These are phyloP conservation scores for Turdus rufiventris DNA, from an alignment of 2,113 vertebrate genomes.

Conservation along the genomic window DNA sequence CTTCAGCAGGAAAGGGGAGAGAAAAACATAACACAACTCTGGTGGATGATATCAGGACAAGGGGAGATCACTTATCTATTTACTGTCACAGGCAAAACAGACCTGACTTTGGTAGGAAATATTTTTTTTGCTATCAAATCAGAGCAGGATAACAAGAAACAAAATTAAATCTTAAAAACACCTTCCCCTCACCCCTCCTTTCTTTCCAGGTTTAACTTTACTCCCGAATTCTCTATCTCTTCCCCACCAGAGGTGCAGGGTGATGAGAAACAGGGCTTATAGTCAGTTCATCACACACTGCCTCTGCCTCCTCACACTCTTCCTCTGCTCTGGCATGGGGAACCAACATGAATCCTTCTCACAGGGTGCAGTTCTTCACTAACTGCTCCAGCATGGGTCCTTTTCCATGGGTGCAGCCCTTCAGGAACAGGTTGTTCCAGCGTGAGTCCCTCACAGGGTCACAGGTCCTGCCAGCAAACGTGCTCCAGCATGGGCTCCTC, in stretches of 20 bases:
- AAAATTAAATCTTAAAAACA: not conserved
- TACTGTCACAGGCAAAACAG: not conserved
- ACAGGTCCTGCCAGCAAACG: not conserved
- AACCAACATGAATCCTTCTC: not conserved
- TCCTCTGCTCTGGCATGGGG: not conserved
- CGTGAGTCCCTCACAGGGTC: rapidly evolving
- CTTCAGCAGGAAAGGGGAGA: not conserved
- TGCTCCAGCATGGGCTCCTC: not conserved
- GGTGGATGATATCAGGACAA: not conserved
- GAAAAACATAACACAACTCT: not conserved
- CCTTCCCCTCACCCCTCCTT: not conserved
- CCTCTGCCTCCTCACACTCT: not conserved
- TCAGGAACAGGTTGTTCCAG: not conserved
- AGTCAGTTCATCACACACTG: not conserved
- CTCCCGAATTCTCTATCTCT: not conserved
- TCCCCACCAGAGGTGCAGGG: not conserved
- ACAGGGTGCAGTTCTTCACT: not conserved
- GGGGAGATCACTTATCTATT: not conserved
- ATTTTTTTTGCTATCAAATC: not conserved
- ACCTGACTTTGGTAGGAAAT: not conserved
- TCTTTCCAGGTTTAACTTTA: not conserved
- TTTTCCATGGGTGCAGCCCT: not conserved
- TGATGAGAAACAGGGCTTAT: not conserved
- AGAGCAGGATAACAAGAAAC: not conserved
- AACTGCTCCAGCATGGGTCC: not conserved